Evolutionary conservation across 2,888 invertebrate genomes (phyloP), one percentile per base, ranked within the genome.

Genomic region (Brachyptera putata): DNA sequence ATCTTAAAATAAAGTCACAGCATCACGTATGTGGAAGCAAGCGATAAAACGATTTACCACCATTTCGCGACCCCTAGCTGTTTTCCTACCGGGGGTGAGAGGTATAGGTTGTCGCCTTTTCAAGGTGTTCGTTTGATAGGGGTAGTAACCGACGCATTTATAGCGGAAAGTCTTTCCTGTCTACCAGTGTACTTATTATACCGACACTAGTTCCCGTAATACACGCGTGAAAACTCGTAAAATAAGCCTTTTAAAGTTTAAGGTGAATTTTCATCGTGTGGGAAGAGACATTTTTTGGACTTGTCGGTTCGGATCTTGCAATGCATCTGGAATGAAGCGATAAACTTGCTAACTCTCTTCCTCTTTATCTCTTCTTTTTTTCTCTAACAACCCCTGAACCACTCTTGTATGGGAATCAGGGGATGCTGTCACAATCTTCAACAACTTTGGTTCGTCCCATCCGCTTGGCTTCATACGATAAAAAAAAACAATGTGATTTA

Each of bases 111-210:
- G 18, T 21, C 24, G 22, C 46, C 21, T 24, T 46, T 21, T 46
- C 46, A 46, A 46, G 46, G 46, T 46, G 46, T 46, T 46, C 22
- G 46, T 46, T 46, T 46, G 46, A 46, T 46, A 46, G 46, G 46
- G 46, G 46, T 46, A 46, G 22, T 46, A 21, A 21, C 46, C 11
- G 21, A 24, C n/a, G 41, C 24, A 46, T 46, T 46, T 46, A 46
- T 46, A 46, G 46, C 46, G 46, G n/a, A 24, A 46, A 46, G 24
- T 46, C 46, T 46, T 24, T 46, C 24, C 46, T 24, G 22, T 22
- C 46, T 24, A 5, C 41, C 18, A 24, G 24, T 21, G 24, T 24
- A 46, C 46, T 46, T 46, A 46, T 24, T 46, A 18, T 16, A 21
- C 21, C 7, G 22, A 21, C 46, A 46, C 46, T 24, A 24, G n/a